Evolutionary conservation across 2,888 invertebrate genomes (phyloP), one percentile per base, ranked within the genome.

Genomic region (Acronicta aceris): DNA sequence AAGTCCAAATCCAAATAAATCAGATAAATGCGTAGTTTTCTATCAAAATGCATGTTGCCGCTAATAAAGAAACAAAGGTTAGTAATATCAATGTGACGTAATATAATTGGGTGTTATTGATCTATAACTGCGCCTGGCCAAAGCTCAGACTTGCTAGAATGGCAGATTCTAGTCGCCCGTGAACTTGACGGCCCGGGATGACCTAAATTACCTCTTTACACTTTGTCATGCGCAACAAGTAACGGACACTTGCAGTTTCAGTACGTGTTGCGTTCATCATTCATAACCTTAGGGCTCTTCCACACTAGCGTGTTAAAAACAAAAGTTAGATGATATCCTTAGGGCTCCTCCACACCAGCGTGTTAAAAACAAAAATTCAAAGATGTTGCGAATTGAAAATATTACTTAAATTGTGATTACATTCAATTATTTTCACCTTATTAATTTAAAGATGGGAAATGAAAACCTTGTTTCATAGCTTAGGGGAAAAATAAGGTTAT

Each of bases 221-320:
- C 6, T 9, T 27, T 33, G 45, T 6, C 50, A 38, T 51, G 60
- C 51, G 67, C 64, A 64, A 64, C 67, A 66, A 64, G 67, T 64
- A 46, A 41, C 12, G 21, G 33, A 59, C 33, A 21, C 40, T 21
- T 12, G 40, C n/a, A 40, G 16, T 15, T 58, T 43, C 7, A 30
- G 36, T 30, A 33, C 33, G 9, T 66, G 50, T 66, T 66, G 59
- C 50, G 12, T 50, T 13, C 0, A 7, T 13, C 15, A 16, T 8
- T 38, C 38, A n/a, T 38, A 38, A n/a, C 38, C 1, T 38, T 13
- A 38, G 38, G n/a, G n/a, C n/a, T 0, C 1, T 38, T n/a, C n/a
- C n/a, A 38, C 5, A 38, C n/a, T 38, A n/a, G n/a, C 6, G 33
- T 33, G 10, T 33, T 4, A 30, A 9, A 7, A 27, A 7, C 5